These are phyloP conservation scores for Brachyptera risi DNA, from an alignment of 2,888 invertebrate species.

Conservation along the genomic window DNA sequence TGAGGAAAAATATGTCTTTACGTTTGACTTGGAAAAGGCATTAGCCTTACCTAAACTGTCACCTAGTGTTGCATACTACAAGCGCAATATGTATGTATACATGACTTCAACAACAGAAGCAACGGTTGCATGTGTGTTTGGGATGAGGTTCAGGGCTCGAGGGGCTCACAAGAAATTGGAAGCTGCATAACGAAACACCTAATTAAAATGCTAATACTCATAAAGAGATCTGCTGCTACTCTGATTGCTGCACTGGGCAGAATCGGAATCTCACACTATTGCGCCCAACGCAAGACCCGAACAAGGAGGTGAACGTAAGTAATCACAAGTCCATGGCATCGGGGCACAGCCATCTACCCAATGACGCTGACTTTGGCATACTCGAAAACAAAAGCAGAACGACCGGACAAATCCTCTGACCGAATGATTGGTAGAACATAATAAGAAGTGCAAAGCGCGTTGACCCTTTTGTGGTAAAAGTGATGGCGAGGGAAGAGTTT, in stretches of 20 bases:
- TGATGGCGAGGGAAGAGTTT: not conserved
- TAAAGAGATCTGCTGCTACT: no score
- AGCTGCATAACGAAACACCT: slow-evolving; percentile 36
- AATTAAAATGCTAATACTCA: no score
- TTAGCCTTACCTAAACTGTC: slow-evolving; percentile 35
- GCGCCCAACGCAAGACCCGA: not conserved
- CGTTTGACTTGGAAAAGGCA: slow-evolving; percentile 35
- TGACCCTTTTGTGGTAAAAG: not conserved
- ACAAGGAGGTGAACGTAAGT: not conserved
- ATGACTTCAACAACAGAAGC: slow-evolving; percentile 35
- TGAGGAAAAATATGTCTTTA: slow-evolving; percentile 25
- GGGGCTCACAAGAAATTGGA: slow-evolving; percentile 38
- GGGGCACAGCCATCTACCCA: not conserved
- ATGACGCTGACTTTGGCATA: not conserved
- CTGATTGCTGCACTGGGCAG: no score
- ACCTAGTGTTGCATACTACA: slow-evolving; percentile 37
- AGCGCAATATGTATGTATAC: slow-evolving; percentile 36
- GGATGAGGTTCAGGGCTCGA: slow-evolving; percentile 38
- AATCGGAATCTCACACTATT: not conserved
- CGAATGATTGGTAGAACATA: not conserved
- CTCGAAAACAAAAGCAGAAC: not conserved
- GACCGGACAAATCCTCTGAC: not conserved
- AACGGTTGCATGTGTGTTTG: slow-evolving; percentile 37
- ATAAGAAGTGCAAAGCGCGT: not conserved
- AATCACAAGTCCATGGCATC: not conserved